Percentiles rank a stretch among this genome's conserved stretches.
Conservation (phyloP, 2,113 vertebrate genomes). For the Morone chrysops region DNA sequence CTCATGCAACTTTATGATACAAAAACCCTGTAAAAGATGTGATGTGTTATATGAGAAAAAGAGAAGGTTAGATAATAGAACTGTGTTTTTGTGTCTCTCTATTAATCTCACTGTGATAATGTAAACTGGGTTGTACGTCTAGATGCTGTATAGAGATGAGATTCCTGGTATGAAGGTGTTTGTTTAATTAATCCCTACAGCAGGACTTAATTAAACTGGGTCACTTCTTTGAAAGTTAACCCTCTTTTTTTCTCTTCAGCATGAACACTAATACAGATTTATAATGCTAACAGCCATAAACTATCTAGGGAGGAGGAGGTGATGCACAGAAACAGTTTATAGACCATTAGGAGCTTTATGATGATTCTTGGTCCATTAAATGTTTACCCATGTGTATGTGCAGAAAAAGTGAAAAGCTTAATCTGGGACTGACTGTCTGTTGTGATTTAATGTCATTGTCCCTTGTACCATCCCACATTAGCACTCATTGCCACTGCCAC, state of each 20-base stretch:
- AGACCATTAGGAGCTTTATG: conserved; percentile 55
- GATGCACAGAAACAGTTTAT: conserved; percentile 37
- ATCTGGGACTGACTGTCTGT: conserved; percentile 31
- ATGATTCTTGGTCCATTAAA: conserved; percentile 57
- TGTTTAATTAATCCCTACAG: conserved; percentile 44
- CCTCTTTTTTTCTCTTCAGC: conserved; percentile 21
- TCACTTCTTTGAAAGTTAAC: conserved; percentile 18
- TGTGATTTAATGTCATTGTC: conserved; percentile 43
- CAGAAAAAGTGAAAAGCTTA: conserved; percentile 18
- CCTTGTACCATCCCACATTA: conserved; percentile 19
- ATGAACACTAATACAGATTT: conserved; percentile 13
- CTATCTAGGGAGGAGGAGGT: conserved; percentile 29
- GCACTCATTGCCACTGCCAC: conserved; percentile 17
- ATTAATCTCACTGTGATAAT: conserved; percentile 25
- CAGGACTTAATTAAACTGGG: conserved; percentile 34
- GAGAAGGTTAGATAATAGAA: not conserved
- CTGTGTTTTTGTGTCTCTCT: not conserved
- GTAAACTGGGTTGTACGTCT: conserved; percentile 12
- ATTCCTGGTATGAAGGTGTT: conserved; percentile 14
- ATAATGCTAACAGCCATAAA: conserved; percentile 4
- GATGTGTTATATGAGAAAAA: conserved; percentile 11
- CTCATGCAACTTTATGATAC: not conserved
- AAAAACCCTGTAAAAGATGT: not conserved
- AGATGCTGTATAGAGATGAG: not conserved
- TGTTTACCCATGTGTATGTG: conserved; percentile 34